Conservation (phyloP, 1,140 invertebrate species). For the Gerris buenoi region DNA sequence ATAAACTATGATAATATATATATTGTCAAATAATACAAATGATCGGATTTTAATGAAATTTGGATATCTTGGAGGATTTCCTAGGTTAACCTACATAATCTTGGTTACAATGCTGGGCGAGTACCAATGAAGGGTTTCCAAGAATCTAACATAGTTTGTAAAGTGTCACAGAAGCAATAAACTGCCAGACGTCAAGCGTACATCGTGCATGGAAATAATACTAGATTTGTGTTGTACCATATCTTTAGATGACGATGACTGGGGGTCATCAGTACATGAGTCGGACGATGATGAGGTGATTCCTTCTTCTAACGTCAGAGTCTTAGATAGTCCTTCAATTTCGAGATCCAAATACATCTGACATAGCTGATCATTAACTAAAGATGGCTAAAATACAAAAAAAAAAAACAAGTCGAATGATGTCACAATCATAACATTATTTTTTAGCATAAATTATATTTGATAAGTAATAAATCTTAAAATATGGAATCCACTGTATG, state of each 20-base stretch:
- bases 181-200: background rate
- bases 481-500: too few species aligned
- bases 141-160: background rate
- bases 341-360: conserved; percentile 51
- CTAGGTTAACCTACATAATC: background rate
- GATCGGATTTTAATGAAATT: background rate
- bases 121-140: background rate
- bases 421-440: too few species aligned
- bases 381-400: conserved; percentile 38
- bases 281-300: conserved; percentile 35
- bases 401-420: too few species aligned
- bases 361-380: conserved; percentile 56
- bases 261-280: conserved; percentile 7
- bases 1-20: too few species aligned
- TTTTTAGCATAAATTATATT: too few species aligned
- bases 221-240: background rate
- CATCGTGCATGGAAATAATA: background rate
- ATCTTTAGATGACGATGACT: background rate
- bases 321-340: conserved; percentile 36
- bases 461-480: too few species aligned
- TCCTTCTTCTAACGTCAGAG: conserved; percentile 44
- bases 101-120: background rate
- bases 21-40: too few species aligned
- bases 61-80: background rate
- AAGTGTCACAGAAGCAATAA: background rate